Conservation (phyloP, 2,888 invertebrate genomes). For the Drosophila nr. perissopoda region DNA sequence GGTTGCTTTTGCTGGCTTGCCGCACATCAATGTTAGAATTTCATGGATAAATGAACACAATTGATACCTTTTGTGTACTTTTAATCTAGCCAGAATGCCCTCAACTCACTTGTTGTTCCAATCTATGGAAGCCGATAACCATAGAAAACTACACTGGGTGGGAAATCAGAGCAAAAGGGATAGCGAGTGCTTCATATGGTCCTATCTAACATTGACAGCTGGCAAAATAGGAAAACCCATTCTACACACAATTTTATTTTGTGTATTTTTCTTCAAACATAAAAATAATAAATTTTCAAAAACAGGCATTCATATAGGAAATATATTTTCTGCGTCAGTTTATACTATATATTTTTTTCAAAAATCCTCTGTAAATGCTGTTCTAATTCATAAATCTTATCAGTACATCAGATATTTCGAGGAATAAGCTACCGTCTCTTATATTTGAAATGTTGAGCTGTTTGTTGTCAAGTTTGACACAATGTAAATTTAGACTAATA, state of each 20-base stretch:
- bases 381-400: not conserved
- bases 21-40: slow-evolving; percentile 64
- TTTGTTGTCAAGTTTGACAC: not conserved
- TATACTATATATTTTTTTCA: not conserved
- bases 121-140: slow-evolving; percentile 16
- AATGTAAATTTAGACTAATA: not conserved
- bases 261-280: not conserved
- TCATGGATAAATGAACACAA: slow-evolving; percentile 70
- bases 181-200: slow-evolving; percentile 3
- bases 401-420: not conserved
- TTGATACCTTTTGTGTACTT: slow-evolving; percentile 72
- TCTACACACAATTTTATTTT: slow-evolving; percentile 18
- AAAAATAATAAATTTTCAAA: slow-evolving; percentile 20
- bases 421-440: not conserved
- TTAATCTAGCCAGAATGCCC: slow-evolving; percentile 54
- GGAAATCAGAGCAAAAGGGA: not conserved
- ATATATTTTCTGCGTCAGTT: not conserved
- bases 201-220: slow-evolving; percentile 29
- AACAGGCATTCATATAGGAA: not conserved
- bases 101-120: slow-evolving; percentile 21
- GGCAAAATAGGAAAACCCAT: slow-evolving; percentile 41
- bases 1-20: slow-evolving; percentile 41
- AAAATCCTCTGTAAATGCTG: not conserved
- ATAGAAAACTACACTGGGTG: slow-evolving; percentile 6
- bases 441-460: not conserved